Base-by-base conservation (phyloP, 1,140 invertebrate genomes). In the Magallana angulata region DNA sequence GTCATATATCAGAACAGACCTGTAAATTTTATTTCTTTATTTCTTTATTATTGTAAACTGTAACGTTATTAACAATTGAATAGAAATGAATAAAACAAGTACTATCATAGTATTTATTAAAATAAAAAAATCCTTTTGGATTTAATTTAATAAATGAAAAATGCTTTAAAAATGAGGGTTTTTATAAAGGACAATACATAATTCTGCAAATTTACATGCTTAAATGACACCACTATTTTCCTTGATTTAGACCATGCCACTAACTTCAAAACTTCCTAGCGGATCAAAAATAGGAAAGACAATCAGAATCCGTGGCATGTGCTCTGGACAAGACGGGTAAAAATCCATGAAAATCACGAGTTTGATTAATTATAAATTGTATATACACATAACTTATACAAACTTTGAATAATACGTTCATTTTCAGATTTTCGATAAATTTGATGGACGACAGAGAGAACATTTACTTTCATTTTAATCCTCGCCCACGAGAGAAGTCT, bases 381-480 rank as follows among this genome's bases (percentile, higher is more conserved):
- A 62, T 16, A 6, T 12, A 12, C 6, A 12, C 5, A 62, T 62
- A 6, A 6, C 60, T 16, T 5, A 62, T 62, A 16, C n/a, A n/a
- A 0, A 14, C 5, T 62, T 6, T 16, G 12, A 16, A 56, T 7
- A 57, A 68, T 12, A 11, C 11, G 11, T 84, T 24, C 24, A 24
- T 84, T 60, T n/a, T 7, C 76, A 93, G 92, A 64, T 93, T 93
- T 88, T 87, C 71, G 12, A 88, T 93, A 12, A 92, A 92, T 83
- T 91, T 93, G n/a, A 89, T 90, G 48, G 87, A 84, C 90, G 92
- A 92, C 81, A 60, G 62, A 57, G 88, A 87, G 12, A 90, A 89
- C 8, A 87, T 92, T 5, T 88, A 76, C 0, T 95, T 98, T 56
- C 97, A 98, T 93, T 96, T 98, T 82, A 98, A 98, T 94, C 93